Conservation (phyloP, 2,797 vertebrate species). For the Tadarida brasiliensis region DNA sequence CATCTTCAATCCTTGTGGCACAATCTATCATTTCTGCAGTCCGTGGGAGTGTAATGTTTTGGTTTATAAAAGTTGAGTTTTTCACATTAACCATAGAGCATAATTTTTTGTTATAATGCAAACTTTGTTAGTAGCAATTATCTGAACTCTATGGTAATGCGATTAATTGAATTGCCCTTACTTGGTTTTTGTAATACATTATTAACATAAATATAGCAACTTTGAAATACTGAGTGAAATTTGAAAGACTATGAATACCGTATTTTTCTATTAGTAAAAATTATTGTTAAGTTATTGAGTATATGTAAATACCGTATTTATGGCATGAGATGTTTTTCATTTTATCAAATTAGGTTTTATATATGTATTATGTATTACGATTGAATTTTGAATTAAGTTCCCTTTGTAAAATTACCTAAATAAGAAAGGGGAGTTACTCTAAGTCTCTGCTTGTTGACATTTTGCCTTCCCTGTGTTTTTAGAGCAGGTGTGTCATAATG, state of each 20-base stretch:
- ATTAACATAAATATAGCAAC: slow-evolving; percentile 52
- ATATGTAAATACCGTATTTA: slow-evolving; percentile 44
- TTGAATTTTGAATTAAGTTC: slow-evolving; percentile 63
- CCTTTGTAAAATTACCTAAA: slow-evolving; percentile 61
- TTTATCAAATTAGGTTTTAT: slow-evolving; percentile 52
- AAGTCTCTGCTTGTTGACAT: not conserved
- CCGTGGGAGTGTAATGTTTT: not conserved
- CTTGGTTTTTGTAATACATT: slow-evolving; percentile 62
- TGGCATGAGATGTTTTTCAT: slow-evolving; percentile 56
- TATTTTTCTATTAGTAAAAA: slow-evolving; percentile 58
- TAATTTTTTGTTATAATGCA: slow-evolving; percentile 50
- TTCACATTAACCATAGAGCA: slow-evolving; percentile 40
- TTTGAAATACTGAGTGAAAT: slow-evolving; percentile 54
- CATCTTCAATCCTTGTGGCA: not conserved
- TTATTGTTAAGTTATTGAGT: slow-evolving; percentile 28
- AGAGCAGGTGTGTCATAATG: not conserved
- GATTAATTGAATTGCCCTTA: slow-evolving; percentile 31
- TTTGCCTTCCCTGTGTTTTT: not conserved
- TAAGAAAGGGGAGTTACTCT: slow-evolving; percentile 46
- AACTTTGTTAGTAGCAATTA: slow-evolving; percentile 34
- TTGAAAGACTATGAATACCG: slow-evolving; percentile 8
- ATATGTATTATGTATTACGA: slow-evolving; percentile 39
- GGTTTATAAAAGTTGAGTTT: slow-evolving; percentile 48
- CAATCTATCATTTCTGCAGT: not conserved
- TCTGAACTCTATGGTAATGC: slow-evolving; percentile 56